Evolutionary conservation across 2,113 vertebrate genomes (phyloP).

Genomic region (Genyomyrus donnyi): DNA sequence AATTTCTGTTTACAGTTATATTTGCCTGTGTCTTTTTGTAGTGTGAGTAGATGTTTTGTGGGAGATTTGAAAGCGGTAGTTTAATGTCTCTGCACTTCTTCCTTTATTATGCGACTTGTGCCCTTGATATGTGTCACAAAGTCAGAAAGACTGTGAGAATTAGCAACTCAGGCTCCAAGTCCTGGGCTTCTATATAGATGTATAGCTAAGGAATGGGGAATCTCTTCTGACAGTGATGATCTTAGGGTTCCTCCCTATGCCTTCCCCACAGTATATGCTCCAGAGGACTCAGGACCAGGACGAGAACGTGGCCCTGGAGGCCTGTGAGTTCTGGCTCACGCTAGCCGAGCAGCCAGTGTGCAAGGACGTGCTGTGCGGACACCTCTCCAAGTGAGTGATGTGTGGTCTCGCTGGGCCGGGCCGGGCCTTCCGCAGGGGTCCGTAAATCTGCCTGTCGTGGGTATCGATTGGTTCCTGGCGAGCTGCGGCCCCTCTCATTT

Average conservation of each 20-base stretch:
- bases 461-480: not conserved
- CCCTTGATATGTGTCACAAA: not conserved
- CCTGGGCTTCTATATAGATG: not conserved
- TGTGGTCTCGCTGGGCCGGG: not conserved
- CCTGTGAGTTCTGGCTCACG: conserved; percentile 97
- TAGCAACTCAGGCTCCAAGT: not conserved
- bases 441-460: not conserved
- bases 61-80: not conserved
- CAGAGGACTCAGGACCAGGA: conserved; percentile 92
- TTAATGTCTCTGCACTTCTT: not conserved
- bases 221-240: not conserved
- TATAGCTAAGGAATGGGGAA: not conserved
- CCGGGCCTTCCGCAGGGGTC: too few relatives aligned
- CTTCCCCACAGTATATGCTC: conserved; percentile 79
- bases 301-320: conserved; percentile 93
- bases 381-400: conserved; percentile 79
- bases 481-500: not conserved
- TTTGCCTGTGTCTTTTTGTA: not conserved
- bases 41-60: not conserved
- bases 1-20: not conserved
- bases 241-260: not conserved
- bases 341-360: conserved; percentile 93
- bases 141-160: not conserved
- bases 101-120: not conserved
- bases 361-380: conserved; percentile 86